Evolutionary conservation across 2,797 vertebrate species (phyloP).

Genomic region (Zalophus californianus): DNA sequence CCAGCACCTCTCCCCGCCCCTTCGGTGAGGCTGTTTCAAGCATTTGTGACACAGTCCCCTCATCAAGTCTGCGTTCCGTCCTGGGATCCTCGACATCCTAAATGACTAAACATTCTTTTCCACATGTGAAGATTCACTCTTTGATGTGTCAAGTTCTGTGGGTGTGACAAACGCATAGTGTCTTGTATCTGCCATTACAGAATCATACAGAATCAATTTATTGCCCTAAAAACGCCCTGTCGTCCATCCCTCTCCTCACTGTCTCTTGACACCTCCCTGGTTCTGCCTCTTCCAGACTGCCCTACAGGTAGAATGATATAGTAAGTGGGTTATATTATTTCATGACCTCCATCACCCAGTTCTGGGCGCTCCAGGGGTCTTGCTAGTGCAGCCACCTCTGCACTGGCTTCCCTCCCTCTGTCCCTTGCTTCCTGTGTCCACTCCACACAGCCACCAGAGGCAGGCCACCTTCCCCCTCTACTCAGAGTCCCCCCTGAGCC

Average conservation of each 20-base stretch:
- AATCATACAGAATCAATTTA: not conserved
- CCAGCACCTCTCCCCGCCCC: too few species aligned
- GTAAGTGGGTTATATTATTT: not conserved
- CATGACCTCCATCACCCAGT: not conserved
- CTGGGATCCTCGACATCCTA: not conserved
- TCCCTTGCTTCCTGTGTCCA: not conserved
- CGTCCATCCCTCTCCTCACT: not conserved
- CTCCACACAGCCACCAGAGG: not conserved
- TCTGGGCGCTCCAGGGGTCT: not conserved
- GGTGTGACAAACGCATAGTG: not conserved
- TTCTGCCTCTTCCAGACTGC: not conserved
- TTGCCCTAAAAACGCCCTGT: too few species aligned
- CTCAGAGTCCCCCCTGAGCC: not conserved
- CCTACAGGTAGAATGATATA: too few species aligned
- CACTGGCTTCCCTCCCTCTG: not conserved
- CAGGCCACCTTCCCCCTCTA: not conserved
- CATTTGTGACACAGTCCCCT: not conserved
- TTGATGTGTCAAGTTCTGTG: not conserved
- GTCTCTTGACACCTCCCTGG: not conserved
- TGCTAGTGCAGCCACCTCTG: not conserved
- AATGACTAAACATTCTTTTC: not conserved
- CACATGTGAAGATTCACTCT: not conserved
- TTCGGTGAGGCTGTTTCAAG: not conserved
- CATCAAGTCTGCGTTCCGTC: not conserved
- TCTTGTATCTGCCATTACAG: not conserved